Conservation (phyloP, 2,888 invertebrate genomes). For the Andrena bicolor region DNA sequence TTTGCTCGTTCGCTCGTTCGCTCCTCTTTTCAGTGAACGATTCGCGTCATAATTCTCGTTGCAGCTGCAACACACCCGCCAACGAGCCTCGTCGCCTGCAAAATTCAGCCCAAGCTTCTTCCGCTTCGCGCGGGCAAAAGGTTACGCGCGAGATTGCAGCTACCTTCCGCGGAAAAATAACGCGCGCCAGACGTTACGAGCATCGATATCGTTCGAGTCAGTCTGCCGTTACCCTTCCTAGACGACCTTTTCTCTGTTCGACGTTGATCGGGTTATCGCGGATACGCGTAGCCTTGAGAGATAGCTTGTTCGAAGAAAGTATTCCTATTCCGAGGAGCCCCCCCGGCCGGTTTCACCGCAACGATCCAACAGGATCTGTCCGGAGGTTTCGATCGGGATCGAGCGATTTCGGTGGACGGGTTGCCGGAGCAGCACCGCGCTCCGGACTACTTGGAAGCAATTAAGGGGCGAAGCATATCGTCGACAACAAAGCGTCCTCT, state of each 20-base stretch:
- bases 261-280: slow-evolving; percentile 18
- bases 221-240: not conserved
- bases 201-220: not conserved
- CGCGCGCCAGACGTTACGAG: not conserved
- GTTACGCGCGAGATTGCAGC: no score
- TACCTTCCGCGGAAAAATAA: not conserved
- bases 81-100: no score
- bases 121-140: no score
- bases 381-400: slow-evolving; percentile 3
- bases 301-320: slow-evolving; percentile 22
- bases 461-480: slow-evolving; percentile 60
- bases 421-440: slow-evolving; percentile 3
- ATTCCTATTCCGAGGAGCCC: not conserved
- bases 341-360: not conserved
- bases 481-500: slow-evolving; percentile 57
- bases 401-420: slow-evolving; percentile 38
- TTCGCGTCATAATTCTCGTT: slow-evolving; percentile 2
- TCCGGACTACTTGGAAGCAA: slow-evolving; percentile 56
- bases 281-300: not conserved
- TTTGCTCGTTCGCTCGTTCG: no score
- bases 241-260: slow-evolving; percentile 9
- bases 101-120: no score
- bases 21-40: slow-evolving; percentile 1
- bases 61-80: no score
- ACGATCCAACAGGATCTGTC: not conserved